Evolutionary conservation across 2,113 vertebrate genomes (phyloP), one percentile per base, ranked within the genome.

Genomic region (Sarotherodon lohbergeri): DNA sequence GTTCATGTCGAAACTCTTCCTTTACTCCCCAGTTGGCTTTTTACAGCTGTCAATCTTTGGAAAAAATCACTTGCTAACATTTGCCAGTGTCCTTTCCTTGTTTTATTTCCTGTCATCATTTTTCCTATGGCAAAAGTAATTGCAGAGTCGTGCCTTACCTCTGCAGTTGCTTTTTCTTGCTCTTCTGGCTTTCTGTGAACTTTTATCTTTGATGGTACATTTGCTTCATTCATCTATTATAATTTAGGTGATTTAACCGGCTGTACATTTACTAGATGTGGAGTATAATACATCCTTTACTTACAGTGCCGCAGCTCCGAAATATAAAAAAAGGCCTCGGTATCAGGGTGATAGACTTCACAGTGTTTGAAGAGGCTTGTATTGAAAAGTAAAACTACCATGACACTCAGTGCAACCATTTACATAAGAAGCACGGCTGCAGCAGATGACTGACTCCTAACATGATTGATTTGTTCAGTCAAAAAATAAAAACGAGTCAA

Each of bases 341-440:
- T 68, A 86, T 88, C 2, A 17, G 46, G 36, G 36, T 91, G 78
- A 91, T 63, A 81, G 90, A 91, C 83, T 88, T 90, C 81, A 81
- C 22, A n/a, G 79, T 43, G 48, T 13, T 5, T 24, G 11, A 73
- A 50, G 50, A 87, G 86, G 86, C 66, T 91, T 55, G 56, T 63
- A 85, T 86, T 88, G 80, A 85, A 93, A 92, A 93, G 87, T 84
- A 92, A 95, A 94, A 91, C 86, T 89, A 41, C 79, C 81, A 73
- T 92, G 86, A 48, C 90, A 80, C 91, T 90, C 90, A 78, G 36
- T 56, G 17, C 91, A 59, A 80, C 36, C 81, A 93, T 94, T 94
- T 95, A 87, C 90, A 95, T 95, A 91, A 93, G 90, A 92, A 84
- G 90, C 87, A 81, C 84, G 80, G 73, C 78, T 87, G 92, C 36